phyloP scores from a whole-genome alignment of 2,888 invertebrate genomes.

The Ophonus ardosiacus region DNA sequence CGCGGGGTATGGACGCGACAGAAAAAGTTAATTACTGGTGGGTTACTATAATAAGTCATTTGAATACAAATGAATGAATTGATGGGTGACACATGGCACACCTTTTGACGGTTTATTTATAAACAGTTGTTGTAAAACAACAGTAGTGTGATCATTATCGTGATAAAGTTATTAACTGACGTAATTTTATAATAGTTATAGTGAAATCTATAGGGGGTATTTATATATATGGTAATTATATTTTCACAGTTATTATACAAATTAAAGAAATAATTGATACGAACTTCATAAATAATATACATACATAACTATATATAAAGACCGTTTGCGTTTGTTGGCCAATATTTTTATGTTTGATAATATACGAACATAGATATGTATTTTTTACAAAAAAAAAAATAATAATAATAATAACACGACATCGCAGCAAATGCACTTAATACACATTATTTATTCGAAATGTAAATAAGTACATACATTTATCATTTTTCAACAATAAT shows the following conservation, averaged over 20 bases:
- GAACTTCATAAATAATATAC: neutral
- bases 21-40: neutral
- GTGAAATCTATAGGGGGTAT: neutral
- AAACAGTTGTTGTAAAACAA: slow-evolving; percentile 3
- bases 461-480: no score
- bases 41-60: slow-evolving; percentile 2
- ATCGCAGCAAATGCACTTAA: no score
- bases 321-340: neutral
- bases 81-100: slow-evolving; percentile 14
- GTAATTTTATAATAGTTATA: neutral
- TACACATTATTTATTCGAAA: no score
- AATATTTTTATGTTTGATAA: neutral
- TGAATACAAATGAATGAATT: slow-evolving; percentile 36
- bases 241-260: neutral
- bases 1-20: neutral
- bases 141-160: slow-evolving; percentile 16
- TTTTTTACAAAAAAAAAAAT: no score
- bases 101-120: slow-evolving; percentile 30
- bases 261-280: neutral
- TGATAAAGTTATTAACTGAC: neutral
- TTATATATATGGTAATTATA: neutral
- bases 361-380: no score
- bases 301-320: neutral
- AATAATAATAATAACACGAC: no score
- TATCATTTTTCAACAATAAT: no score